phyloP scores from a whole-genome alignment of 1,140 invertebrate species.

The Bombus consobrinus region DNA sequence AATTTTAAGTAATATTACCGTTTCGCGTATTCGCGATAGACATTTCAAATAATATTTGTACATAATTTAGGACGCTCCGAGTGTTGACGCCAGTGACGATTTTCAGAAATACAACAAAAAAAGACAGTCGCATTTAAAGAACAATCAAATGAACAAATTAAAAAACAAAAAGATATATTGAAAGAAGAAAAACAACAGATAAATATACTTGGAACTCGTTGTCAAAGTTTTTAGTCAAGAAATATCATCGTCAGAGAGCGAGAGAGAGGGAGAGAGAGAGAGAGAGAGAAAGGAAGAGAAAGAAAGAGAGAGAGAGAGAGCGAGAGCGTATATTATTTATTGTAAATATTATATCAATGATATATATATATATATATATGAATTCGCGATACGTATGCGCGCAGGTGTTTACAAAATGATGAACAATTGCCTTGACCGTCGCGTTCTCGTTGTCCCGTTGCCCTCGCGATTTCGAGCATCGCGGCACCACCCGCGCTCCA shows the following conservation, averaged over 20 bases:
- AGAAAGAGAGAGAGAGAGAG: too few relatives aligned
- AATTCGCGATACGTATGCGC: conserved; percentile 61
- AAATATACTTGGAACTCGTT: conserved; percentile 12
- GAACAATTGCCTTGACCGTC: conserved; percentile 55
- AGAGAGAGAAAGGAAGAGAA: neutral
- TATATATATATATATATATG: conserved; percentile 50
- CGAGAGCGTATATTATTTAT: conserved; percentile 41
- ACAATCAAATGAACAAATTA: neutral
- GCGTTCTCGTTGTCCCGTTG: conserved; percentile 34
- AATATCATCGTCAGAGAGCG: conserved; percentile 36
- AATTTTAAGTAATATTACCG: conserved; percentile 8
- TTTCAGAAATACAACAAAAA: neutral
- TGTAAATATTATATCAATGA: conserved; percentile 46
- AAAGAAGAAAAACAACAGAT: neutral
- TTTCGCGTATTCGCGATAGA: neutral
- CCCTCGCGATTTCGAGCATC: neutral
- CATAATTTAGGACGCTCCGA: conserved; percentile 37
- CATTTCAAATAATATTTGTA: conserved; percentile 45
- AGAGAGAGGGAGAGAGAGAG: too few relatives aligned
- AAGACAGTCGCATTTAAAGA: neutral
- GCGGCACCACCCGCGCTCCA: neutral
- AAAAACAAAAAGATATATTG: neutral
- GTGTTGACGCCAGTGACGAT: conserved; percentile 29
- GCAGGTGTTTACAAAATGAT: conserved; percentile 54
- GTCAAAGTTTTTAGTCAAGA: conserved; percentile 51